phyloP scores from a whole-genome alignment of 2,797 vertebrate species.

The Thalassophryne amazonica region DNA sequence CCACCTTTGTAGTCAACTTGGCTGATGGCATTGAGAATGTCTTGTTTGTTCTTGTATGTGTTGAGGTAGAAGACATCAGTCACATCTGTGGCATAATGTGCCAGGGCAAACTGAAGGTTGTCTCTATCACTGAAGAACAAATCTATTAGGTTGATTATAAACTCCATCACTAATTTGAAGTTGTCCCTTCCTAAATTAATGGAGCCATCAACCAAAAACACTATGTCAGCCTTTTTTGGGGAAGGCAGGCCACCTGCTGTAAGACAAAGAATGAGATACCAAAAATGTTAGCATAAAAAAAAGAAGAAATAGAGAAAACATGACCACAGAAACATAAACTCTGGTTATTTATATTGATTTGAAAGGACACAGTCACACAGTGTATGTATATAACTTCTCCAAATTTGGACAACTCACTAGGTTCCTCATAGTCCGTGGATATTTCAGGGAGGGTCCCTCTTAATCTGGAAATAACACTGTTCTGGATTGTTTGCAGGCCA shows the following conservation, averaged over 20 bases:
- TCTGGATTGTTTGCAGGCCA: slow-evolving; percentile 71
- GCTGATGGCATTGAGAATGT: slow-evolving; percentile 81
- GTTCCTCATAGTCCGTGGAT: not conserved
- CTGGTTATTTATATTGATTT: too few species aligned
- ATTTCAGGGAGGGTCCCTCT: slow-evolving; percentile 22
- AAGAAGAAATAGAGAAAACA: not conserved
- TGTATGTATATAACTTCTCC: too few species aligned
- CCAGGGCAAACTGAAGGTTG: slow-evolving; percentile 86
- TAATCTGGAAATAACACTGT: slow-evolving; percentile 70
- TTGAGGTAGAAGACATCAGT: slow-evolving; percentile 90
- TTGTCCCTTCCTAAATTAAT: slow-evolving; percentile 86
- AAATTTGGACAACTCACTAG: slow-evolving; percentile 57
- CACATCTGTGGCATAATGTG: slow-evolving; percentile 90
- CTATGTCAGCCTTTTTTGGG: slow-evolving; percentile 85
- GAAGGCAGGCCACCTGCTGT: slow-evolving; percentile 16
- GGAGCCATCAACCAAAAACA: slow-evolving; percentile 95
- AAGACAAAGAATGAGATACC: not conserved
- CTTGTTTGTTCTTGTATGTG: slow-evolving; percentile 78
- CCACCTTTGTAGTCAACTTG: slow-evolving; percentile 88
- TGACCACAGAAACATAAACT: too few species aligned
- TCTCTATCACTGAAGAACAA: slow-evolving; percentile 82
- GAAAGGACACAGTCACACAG: too few species aligned
- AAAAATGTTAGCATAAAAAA: not conserved
- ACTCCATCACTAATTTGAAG: slow-evolving; percentile 84
- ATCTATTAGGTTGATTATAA: slow-evolving; percentile 85